Percentiles rank a stretch among this genome's conserved stretches.
Evolutionary conservation across 2,888 invertebrate genomes (phyloP).

Genomic region (Spisula subtruncata): DNA sequence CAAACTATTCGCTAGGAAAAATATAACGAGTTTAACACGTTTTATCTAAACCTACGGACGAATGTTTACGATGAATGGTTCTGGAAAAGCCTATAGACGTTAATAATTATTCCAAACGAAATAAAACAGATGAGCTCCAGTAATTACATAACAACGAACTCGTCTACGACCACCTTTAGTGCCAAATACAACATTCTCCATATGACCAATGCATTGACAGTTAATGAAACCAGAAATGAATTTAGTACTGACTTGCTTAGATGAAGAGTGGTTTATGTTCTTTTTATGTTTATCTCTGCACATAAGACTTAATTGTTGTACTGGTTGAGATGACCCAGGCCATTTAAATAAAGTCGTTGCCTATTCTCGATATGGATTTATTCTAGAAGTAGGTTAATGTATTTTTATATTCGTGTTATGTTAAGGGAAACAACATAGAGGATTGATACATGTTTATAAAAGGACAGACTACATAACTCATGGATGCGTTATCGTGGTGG

Average conservation of each 20-base stretch:
- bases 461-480: too few relatives aligned
- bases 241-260: not conserved
- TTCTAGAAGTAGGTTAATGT: too few relatives aligned
- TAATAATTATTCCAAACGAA: not conserved
- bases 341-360: not conserved
- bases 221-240: not conserved
- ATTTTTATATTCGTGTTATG: too few relatives aligned
- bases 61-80: not conserved
- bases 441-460: too few relatives aligned
- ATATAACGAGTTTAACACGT: not conserved
- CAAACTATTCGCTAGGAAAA: not conserved
- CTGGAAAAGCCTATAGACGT: not conserved
- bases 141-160: not conserved
- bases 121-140: not conserved
- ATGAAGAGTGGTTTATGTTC: not conserved
- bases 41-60: not conserved
- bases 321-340: not conserved
- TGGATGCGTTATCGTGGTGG: too few relatives aligned
- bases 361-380: too few relatives aligned
- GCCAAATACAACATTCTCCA: not conserved
- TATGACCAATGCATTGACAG: not conserved
- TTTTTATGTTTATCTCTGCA: not conserved
- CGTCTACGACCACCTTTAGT: not conserved
- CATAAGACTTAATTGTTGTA: not conserved
- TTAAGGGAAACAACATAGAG: too few relatives aligned